Evolutionary conservation across 2,797 vertebrate species (phyloP).

Genomic region (Esox lucius): DNA sequence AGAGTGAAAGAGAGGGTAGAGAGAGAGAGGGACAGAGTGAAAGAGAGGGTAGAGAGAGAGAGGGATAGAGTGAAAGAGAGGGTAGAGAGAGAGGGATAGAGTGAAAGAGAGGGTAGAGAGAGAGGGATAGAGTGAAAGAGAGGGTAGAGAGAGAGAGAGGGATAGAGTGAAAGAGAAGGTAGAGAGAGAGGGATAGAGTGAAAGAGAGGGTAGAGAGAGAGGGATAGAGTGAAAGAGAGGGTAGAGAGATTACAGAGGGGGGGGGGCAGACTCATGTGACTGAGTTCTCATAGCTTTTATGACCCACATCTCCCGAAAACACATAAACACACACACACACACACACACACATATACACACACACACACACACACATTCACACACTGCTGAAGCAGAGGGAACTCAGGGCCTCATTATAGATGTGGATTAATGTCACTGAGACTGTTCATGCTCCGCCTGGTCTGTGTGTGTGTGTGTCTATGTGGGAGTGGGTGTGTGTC

Average conservation of each 20-base stretch:
- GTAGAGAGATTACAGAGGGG: background rate
- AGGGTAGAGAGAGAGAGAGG: no score
- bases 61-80: no score
- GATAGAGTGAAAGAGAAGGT: no score
- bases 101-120: no score
- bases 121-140: no score
- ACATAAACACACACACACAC: slow-evolving; percentile 2
- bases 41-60: no score
- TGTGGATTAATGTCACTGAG: slow-evolving; percentile 62
- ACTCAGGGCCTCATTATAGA: slow-evolving; percentile 52
- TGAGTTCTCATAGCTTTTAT: slow-evolving; percentile 37
- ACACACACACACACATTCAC: slow-evolving; percentile 4
- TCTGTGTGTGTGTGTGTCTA: background rate
- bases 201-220: background rate
- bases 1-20: no score
- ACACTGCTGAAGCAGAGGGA: slow-evolving; percentile 1
- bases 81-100: no score
- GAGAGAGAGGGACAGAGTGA: no score
- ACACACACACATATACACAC: background rate
- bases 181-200: background rate
- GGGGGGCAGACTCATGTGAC: slow-evolving; percentile 28
- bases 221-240: no score
- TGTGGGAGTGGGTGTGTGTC: slow-evolving; percentile 9
- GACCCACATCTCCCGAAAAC: slow-evolving; percentile 1
- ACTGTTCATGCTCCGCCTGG: slow-evolving; percentile 52